Evolutionary conservation across 1,140 invertebrate genomes (phyloP).

Genomic region (Condylostylus longicornis): DNA sequence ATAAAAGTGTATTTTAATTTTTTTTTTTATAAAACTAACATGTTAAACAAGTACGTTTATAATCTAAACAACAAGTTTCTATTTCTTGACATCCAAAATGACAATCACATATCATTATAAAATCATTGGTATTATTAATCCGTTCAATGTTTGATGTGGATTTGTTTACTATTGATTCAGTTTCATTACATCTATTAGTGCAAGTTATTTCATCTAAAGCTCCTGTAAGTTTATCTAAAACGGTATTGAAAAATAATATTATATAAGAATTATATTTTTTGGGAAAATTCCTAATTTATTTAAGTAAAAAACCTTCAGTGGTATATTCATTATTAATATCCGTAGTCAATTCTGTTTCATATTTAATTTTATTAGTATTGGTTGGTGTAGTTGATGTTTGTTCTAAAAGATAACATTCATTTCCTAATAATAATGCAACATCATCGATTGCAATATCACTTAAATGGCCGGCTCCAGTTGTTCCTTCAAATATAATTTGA

Average conservation of each 20-base stretch:
- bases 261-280: not conserved
- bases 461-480: slow-evolving; percentile 10
- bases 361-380: not conserved
- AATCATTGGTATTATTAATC: not conserved
- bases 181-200: slow-evolving; percentile 13
- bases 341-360: not conserved
- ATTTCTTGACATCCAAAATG: slow-evolving; percentile 9
- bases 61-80: slow-evolving; percentile 18
- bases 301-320: slow-evolving; percentile 15
- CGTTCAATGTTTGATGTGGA: not conserved
- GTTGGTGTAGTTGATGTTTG: not conserved
- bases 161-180: too few species aligned
- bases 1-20: too few species aligned
- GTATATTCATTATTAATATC: slow-evolving; percentile 4
- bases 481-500: slow-evolving; percentile 20
- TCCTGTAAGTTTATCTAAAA: not conserved
- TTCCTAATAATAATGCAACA: slow-evolving; percentile 15
- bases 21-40: too few species aligned
- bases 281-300: not conserved
- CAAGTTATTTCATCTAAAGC: slow-evolving; percentile 16
- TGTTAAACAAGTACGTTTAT: slow-evolving; percentile 6
- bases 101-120: slow-evolving; percentile 14
- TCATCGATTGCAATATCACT: slow-evolving; percentile 30
- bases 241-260: not conserved
- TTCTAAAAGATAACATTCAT: not conserved